These are phyloP conservation scores for Iphiclides podalirius DNA, from an alignment of 2,888 invertebrate genomes.

Conservation along the genomic window DNA sequence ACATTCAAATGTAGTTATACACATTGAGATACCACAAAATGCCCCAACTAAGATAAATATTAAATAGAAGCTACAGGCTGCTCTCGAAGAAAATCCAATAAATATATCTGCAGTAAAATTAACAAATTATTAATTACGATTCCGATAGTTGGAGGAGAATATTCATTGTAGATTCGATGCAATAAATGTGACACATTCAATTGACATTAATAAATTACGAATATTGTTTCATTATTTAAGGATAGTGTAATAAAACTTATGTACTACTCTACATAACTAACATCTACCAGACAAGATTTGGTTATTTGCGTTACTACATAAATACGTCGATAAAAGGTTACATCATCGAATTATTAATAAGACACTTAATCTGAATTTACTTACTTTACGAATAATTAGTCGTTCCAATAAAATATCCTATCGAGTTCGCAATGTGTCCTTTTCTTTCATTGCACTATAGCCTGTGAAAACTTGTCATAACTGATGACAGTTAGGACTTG, in stretches of 20 bases:
- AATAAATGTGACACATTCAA: neutral
- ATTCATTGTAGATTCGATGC: slow-evolving; percentile 9
- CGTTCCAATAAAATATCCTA: slow-evolving; percentile 9
- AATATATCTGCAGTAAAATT: slow-evolving; percentile 25
- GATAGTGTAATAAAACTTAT: slow-evolving; percentile 1
- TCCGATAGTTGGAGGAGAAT: slow-evolving; percentile 25
- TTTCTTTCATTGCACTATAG: no score
- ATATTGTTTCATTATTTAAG: neutral
- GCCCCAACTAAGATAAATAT: slow-evolving; percentile 29
- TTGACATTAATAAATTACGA: no score
- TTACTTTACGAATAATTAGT: slow-evolving; percentile 17
- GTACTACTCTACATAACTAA: slow-evolving; percentile 4
- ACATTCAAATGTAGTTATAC: slow-evolving; percentile 32
- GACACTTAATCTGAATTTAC: slow-evolving; percentile 25
- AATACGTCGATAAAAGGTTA: slow-evolving; percentile 19
- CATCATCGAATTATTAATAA: slow-evolving; percentile 23
- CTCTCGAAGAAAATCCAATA: slow-evolving; percentile 27
- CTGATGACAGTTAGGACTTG: no score
- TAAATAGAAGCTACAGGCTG: slow-evolving; percentile 25
- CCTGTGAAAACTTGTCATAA: neutral
- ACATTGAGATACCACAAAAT: slow-evolving; percentile 26
- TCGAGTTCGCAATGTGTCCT: slow-evolving; percentile 8
- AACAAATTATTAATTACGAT: slow-evolving; percentile 33
- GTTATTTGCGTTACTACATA: slow-evolving; percentile 22
- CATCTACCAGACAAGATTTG: slow-evolving; percentile 9